Conservation (phyloP, 2,113 vertebrate species). For the Cochlearius cochlearius region DNA sequence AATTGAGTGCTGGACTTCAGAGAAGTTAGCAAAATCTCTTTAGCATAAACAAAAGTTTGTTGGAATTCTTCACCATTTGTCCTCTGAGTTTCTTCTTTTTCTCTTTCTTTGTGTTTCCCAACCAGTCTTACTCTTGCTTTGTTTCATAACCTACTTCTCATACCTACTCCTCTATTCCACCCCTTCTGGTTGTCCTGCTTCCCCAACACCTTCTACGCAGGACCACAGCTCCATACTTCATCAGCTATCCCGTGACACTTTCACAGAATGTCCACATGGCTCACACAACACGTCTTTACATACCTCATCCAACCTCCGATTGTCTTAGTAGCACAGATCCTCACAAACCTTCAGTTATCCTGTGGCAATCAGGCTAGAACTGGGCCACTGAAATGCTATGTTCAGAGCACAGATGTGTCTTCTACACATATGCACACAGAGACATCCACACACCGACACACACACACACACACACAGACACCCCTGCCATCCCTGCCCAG, state of each 20-base stretch:
- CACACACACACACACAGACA: too few relatives aligned
- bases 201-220: neutral
- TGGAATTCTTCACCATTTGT: neutral
- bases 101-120: neutral
- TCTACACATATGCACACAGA: too few relatives aligned
- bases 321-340: neutral
- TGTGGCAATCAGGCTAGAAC: neutral
- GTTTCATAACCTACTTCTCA: neutral
- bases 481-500: rapidly evolving
- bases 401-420: neutral
- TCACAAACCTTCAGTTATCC: neutral
- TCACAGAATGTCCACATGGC: rapidly evolving
- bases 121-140: neutral
- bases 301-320: neutral
- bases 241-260: rapidly evolving
- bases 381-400: neutral
- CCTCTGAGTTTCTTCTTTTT: neutral
- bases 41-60: neutral
- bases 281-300: rapidly evolving
- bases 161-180: neutral
- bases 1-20: neutral
- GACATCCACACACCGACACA: neutral
- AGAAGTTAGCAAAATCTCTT: neutral
- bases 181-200: neutral
- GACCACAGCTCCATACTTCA: neutral